phyloP scores from a whole-genome alignment of 2,888 invertebrate genomes.

The Pristionchus mayeri region DNA sequence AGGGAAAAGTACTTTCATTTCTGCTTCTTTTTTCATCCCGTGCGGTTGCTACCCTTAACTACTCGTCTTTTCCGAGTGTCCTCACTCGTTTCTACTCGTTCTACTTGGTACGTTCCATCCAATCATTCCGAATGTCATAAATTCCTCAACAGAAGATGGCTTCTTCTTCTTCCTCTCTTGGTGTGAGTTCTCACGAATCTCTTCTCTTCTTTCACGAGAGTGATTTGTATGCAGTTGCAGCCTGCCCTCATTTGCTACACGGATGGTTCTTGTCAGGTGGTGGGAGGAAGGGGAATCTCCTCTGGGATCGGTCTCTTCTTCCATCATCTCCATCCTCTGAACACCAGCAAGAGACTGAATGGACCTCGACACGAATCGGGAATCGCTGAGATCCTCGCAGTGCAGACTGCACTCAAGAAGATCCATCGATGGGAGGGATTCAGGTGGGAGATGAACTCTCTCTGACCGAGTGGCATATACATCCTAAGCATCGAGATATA shows the following conservation, averaged over 20 bases:
- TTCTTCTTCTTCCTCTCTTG: background rate
- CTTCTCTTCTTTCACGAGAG: background rate
- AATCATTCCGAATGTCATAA: background rate
- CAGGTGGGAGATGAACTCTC: conserved; percentile 3
- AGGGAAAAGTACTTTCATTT: background rate
- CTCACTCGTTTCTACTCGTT: background rate
- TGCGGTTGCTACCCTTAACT: background rate
- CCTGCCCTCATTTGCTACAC: conserved; percentile 41
- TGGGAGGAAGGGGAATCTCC: background rate
- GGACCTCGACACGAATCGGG: conserved; percentile 42
- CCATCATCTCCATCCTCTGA: conserved; percentile 49
- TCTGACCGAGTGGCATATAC: too few relatives aligned
- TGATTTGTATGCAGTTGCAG: background rate
- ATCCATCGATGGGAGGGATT: conserved; percentile 39
- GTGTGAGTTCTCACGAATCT: background rate
- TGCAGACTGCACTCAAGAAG: conserved; percentile 34
- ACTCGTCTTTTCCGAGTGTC: background rate
- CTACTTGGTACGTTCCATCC: background rate
- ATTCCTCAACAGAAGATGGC: background rate
- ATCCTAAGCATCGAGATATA: too few relatives aligned
- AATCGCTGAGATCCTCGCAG: conserved; percentile 47
- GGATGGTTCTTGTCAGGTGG: conserved; percentile 20
- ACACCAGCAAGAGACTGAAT: background rate
- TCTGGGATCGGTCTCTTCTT: conserved; percentile 49
- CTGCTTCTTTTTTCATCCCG: background rate